Percentiles rank a stretch among this genome's conserved stretches.
phyloP scores from a whole-genome alignment of 2,797 vertebrate genomes.

The Artibeus lituratus region DNA sequence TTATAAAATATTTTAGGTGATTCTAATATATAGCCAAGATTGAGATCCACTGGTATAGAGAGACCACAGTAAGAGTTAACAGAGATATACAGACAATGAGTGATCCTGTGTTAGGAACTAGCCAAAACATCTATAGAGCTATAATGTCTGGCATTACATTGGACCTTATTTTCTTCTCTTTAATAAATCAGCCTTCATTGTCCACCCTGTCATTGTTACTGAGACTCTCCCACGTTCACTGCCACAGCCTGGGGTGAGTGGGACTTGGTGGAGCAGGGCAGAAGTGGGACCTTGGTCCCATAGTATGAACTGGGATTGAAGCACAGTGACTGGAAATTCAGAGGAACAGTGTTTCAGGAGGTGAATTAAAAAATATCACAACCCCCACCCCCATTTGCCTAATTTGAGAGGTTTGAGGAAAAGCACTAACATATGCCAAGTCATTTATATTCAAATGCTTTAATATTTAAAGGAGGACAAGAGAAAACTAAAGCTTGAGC shows the following conservation, averaged over 20 bases:
- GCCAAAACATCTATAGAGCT: background rate
- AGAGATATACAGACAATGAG: background rate
- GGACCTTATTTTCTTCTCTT: background rate
- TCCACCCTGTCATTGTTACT: background rate
- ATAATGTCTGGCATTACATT: background rate
- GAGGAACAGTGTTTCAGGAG: background rate
- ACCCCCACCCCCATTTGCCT: background rate
- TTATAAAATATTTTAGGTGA: background rate
- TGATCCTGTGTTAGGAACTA: background rate
- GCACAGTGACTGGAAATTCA: background rate
- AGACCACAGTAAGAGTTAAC: background rate
- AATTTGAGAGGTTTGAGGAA: background rate
- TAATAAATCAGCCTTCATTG: background rate
- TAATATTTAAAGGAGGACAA: background rate
- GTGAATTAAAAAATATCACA: background rate
- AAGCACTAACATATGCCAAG: background rate
- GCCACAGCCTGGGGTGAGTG: fast-evolving
- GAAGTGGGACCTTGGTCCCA: background rate
- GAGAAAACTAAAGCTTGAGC: background rate
- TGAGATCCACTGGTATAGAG: background rate
- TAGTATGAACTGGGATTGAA: background rate
- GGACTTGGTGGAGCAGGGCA: background rate
- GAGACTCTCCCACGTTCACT: background rate
- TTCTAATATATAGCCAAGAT: background rate
- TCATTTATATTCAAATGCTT: background rate